Percentiles rank a stretch among this genome's conserved stretches.
Conservation (phyloP, 1,140 invertebrate genomes). For the Nomia melanderi region DNA sequence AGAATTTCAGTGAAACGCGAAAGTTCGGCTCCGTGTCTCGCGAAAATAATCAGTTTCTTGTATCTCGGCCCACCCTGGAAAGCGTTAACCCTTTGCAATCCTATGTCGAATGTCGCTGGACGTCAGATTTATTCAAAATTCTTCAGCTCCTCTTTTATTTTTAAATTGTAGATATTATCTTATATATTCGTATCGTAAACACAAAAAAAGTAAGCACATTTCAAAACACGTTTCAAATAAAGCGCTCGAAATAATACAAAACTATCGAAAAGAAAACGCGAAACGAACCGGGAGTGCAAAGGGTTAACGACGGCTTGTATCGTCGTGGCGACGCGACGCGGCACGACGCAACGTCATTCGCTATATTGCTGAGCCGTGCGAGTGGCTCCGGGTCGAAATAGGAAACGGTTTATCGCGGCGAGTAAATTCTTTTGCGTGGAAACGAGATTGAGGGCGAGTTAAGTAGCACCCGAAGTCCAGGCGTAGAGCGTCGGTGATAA, state of each 20-base stretch:
- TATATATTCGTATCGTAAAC: too few species aligned
- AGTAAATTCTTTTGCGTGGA: constrained; percentile 41
- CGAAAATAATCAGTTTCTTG: neutral
- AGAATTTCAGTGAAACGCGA: neutral
- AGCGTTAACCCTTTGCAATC: too few species aligned
- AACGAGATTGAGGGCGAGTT: constrained; percentile 43
- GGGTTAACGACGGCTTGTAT: constrained; percentile 13
- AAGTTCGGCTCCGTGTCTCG: neutral
- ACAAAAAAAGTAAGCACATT: too few species aligned
- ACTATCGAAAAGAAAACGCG: too few species aligned
- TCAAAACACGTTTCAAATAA: too few species aligned
- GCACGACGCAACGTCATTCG: neutral
- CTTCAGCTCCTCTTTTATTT: too few species aligned
- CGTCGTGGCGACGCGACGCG: neutral
- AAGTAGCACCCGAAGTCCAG: constrained; percentile 48
- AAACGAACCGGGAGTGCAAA: neutral
- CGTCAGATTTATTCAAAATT: too few species aligned
- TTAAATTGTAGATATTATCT: too few species aligned
- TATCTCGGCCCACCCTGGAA: neutral
- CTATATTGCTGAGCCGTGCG: neutral
- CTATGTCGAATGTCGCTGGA: too few species aligned
- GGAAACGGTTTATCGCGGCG: constrained; percentile 10
- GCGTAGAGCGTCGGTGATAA: constrained; percentile 48
- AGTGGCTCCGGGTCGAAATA: neutral
- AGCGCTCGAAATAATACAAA: too few species aligned